Conservation (phyloP, 2,888 invertebrate species). For the Stenurella melanura region DNA sequence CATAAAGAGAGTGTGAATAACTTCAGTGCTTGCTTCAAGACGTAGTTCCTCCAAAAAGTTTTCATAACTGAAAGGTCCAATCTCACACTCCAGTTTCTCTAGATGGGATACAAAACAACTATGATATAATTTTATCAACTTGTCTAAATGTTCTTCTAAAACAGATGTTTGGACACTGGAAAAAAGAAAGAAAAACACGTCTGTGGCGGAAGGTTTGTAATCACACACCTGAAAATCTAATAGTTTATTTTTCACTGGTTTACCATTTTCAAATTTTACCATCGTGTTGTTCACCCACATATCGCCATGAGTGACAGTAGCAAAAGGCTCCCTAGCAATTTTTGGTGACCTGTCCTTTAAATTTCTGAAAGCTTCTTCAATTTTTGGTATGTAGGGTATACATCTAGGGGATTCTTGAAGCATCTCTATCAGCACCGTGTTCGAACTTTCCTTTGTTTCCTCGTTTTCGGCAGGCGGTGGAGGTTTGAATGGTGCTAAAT, state of each 20-base stretch:
- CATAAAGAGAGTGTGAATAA: background rate
- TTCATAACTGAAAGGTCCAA: conserved; percentile 14
- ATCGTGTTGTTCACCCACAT: conserved; percentile 75
- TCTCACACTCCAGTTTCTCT: conserved; percentile 24
- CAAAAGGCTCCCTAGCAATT: conserved; percentile 71
- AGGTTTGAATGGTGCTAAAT: conserved; percentile 3
- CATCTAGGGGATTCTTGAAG: conserved; percentile 44
- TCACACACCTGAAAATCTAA: conserved; percentile 61
- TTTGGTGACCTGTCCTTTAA: conserved; percentile 40
- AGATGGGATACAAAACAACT: conserved; percentile 26
- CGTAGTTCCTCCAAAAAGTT: conserved; percentile 40
- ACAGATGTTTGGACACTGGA: conserved; percentile 42
- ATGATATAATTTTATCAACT: conserved; percentile 39
- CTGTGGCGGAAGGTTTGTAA: conserved; percentile 59
- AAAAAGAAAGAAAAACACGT: conserved; percentile 62
- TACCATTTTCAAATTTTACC: conserved; percentile 68
- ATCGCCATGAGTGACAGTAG: conserved; percentile 74
- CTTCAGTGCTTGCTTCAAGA: background rate
- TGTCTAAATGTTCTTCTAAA: conserved; percentile 32
- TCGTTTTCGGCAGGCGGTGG: background rate
- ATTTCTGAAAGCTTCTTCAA: conserved; percentile 30
- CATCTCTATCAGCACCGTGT: conserved; percentile 32
- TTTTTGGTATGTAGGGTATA: conserved; percentile 29
- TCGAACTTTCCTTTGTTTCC: background rate
- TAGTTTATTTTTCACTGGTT: conserved; percentile 54